Base-by-base conservation (phyloP, 2,888 invertebrate species). In the Biston stratarius region DNA sequence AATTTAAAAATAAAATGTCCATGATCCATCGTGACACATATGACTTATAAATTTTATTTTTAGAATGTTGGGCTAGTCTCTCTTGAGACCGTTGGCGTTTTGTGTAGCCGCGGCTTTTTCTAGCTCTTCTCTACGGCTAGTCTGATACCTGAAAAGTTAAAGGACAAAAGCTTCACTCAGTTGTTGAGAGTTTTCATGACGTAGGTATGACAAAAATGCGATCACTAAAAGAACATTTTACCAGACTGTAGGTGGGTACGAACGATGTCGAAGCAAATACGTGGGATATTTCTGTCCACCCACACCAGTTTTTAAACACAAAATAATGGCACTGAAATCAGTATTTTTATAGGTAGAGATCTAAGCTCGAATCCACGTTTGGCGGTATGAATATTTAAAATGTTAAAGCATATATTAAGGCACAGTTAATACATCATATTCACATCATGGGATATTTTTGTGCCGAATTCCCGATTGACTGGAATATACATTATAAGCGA, bases 61-160 rank as follows among this genome's bases (percentile, higher is more conserved):
- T 55, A 56, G 63, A 52, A 55, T 53, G 36, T 60, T 48, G 9
- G 45, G 55, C 88, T 94, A 95, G 74, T 95, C 95, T 84, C 95
- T 94, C 82, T 95, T 95, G 69, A 95, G 90, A 61, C 95, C 95
- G 79, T 95, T 95, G 67, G 95, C 94, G 77, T 95, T 95, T 66
- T 95, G 92, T 63, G 94, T 90, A 11, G 90, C 82, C 48, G 91
- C 80, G 44, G 83, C 87, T 83, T 79, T 91, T 73, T 93, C 92
- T 58, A 90, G 71, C 72, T 92, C 92, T 78, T 95, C 95, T 64
- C 95, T 93, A 77, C 95, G 90, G 74, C 87, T 91, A 75, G 88
- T 95, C 87, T 90, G 95, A 87, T 95, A 95, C 92, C 90, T 94
- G 52, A 49, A 71, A 57, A 47, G 60, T 24, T 58, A 52, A 48